Conservation (phyloP, 2,888 invertebrate genomes). For the Drosophila mercatorum region DNA sequence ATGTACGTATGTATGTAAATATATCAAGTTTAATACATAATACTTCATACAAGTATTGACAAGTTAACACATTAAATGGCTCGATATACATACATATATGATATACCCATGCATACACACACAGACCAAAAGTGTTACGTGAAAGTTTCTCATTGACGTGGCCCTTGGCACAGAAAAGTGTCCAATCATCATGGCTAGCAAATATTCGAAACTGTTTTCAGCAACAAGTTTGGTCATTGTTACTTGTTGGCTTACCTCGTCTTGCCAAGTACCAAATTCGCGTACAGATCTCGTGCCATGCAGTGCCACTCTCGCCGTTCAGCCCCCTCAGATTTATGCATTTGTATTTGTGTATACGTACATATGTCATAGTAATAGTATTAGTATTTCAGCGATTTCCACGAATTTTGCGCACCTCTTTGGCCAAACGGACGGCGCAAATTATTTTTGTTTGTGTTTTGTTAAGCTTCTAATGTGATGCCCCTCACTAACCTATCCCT, state of each 20-base stretch:
- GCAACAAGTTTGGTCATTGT: constrained; percentile 28
- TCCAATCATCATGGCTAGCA: constrained; percentile 44
- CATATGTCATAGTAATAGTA: background rate
- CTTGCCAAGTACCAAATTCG: constrained; percentile 14
- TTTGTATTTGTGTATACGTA: too few relatives aligned
- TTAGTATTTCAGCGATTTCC: constrained; percentile 49
- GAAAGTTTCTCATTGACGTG: constrained; percentile 48
- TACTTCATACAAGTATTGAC: background rate
- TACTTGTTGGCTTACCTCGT: background rate
- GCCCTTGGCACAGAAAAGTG: constrained; percentile 43
- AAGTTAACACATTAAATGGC: background rate
- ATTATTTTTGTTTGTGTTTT: constrained; percentile 25
- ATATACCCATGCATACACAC: background rate
- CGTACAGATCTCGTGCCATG: constrained; percentile 64
- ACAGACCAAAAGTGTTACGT: constrained; percentile 15
- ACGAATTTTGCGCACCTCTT: constrained; percentile 51
- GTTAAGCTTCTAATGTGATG: constrained; percentile 16
- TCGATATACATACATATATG: background rate
- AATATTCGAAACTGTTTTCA: constrained; percentile 23
- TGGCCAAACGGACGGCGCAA: constrained; percentile 14
- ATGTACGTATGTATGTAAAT: background rate
- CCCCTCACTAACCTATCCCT: constrained; percentile 36
- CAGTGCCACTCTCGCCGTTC: constrained; percentile 48
- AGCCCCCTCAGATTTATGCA: constrained; percentile 14
- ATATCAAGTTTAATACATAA: background rate